Conservation (phyloP, 2,797 vertebrate species). For the Sebastes iracundus region DNA sequence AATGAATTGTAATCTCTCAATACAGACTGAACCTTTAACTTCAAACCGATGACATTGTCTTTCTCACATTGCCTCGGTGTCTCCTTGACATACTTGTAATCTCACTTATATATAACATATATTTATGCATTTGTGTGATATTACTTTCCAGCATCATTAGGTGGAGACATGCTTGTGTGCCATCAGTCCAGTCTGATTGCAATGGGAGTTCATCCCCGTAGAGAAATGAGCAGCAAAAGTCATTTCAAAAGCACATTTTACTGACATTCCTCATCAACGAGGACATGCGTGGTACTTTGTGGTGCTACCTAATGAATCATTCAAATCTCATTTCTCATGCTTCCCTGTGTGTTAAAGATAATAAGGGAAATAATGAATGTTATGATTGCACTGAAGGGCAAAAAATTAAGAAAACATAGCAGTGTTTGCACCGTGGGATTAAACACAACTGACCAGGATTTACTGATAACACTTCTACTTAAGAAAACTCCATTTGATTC, state of each 20-base stretch:
- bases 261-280: constrained; percentile 16
- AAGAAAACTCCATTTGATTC: not conserved
- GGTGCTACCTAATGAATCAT: constrained; percentile 34
- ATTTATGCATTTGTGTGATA: not conserved
- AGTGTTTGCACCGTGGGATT: not conserved
- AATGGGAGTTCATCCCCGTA: not conserved
- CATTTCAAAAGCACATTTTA: constrained; percentile 30
- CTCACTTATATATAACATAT: not conserved
- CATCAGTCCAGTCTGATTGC: constrained; percentile 1
- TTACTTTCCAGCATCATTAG: not conserved
- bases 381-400: constrained; percentile 8
- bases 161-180: not conserved
- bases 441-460: constrained; percentile 5
- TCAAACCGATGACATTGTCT: not conserved
- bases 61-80: not conserved
- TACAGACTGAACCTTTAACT: not conserved
- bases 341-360: constrained; percentile 17
- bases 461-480: not conserved
- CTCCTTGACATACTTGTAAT: not conserved
- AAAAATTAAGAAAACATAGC: not conserved
- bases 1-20: constrained; percentile 27
- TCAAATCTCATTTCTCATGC: constrained; percentile 26
- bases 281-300: constrained; percentile 11
- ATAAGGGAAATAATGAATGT: constrained; percentile 23
- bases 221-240: constrained; percentile 11